Conservation (phyloP, 30 jellyfish, hydroid and myxozoan genomes). For the Rhopilema esculentum region DNA sequence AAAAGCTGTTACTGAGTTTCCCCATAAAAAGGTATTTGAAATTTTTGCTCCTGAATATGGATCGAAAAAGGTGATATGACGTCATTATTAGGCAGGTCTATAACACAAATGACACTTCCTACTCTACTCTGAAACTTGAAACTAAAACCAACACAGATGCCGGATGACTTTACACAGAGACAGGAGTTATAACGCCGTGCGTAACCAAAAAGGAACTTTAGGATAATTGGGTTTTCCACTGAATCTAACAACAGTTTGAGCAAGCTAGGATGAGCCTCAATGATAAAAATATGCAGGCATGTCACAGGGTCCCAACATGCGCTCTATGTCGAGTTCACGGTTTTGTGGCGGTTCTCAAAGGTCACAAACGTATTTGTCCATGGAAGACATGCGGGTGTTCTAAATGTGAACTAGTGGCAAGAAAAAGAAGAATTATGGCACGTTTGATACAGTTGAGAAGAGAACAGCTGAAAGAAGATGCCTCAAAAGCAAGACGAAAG, state of each 20-base stretch:
- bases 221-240: too few relatives aligned
- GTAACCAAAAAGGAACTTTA: too few relatives aligned
- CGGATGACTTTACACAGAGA: background rate
- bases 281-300: background rate
- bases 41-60: too few relatives aligned
- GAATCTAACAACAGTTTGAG: too few relatives aligned
- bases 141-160: background rate
- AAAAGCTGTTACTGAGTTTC: too few relatives aligned
- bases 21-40: too few relatives aligned
- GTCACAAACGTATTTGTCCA: conserved; percentile 48
- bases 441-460: conserved; percentile 38
- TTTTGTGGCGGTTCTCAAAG: conserved; percentile 8
- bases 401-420: conserved; percentile 32
- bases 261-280: background rate
- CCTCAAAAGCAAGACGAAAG: background rate
- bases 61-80: too few relatives aligned
- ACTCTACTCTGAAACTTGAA: background rate
- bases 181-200: too few relatives aligned
- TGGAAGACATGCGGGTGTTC: conserved; percentile 40
- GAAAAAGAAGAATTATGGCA: conserved; percentile 44
- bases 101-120: too few relatives aligned
- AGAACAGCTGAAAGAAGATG: conserved; percentile 37
- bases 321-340: conserved; percentile 54
- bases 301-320: conserved; percentile 38
- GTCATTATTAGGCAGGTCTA: too few relatives aligned